phyloP scores from a whole-genome alignment of 1,140 invertebrate species.

The Pseudomyrmex flavicornis region DNA sequence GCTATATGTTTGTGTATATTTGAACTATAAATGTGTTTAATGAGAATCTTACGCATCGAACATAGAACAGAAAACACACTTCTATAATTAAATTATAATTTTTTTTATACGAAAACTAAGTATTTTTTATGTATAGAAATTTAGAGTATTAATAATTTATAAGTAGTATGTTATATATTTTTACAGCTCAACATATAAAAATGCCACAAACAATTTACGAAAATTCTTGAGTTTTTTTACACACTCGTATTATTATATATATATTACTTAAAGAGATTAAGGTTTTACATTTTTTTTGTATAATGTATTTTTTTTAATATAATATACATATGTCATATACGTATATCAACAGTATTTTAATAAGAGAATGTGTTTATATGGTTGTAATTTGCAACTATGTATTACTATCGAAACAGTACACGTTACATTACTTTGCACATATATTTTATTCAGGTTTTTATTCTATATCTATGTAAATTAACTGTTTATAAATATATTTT shows the following conservation, averaged over 20 bases:
- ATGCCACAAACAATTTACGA: neutral
- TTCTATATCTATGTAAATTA: conserved; percentile 34
- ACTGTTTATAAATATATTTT: conserved; percentile 37
- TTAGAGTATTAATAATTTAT: neutral
- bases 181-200: conserved; percentile 6
- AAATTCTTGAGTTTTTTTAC: conserved; percentile 6
- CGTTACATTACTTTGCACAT: neutral
- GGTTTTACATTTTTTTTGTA: neutral
- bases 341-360: conserved; percentile 26
- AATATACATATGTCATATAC: neutral
- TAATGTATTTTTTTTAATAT: conserved; percentile 7
- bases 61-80: neutral
- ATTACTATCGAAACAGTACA: conserved; percentile 29
- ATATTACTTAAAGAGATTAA: conserved; percentile 23
- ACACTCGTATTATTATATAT: neutral
- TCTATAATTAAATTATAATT: conserved; percentile 1
- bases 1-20: conserved; percentile 33
- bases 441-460: conserved; percentile 11
- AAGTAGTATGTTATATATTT: conserved; percentile 8
- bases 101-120: neutral
- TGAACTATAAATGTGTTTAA: conserved; percentile 17
- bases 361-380: conserved; percentile 4
- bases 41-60: neutral
- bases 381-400: neutral
- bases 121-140: conserved; percentile 8